Evolutionary conservation across 2,113 vertebrate genomes (phyloP).

Genomic region (Pterocles burchelli): DNA sequence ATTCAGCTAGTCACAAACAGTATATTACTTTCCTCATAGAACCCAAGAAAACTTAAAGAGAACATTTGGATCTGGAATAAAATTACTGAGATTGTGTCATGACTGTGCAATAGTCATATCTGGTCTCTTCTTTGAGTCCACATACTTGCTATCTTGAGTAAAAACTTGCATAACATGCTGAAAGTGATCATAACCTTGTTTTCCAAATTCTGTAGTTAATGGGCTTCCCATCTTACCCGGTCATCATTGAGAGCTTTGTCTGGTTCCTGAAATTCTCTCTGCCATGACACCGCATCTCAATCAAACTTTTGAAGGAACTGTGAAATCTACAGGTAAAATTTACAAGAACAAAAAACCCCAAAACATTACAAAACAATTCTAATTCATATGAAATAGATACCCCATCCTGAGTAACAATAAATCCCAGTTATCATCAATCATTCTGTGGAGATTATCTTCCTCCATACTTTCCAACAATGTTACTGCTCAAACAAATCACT

Average conservation of each 20-base stretch:
- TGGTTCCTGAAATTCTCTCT: background rate
- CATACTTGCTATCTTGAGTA: background rate
- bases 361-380: background rate
- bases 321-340: background rate
- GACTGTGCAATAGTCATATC: background rate
- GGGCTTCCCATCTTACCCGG: background rate
- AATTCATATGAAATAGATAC: background rate
- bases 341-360: rapidly evolving
- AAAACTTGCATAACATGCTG: background rate
- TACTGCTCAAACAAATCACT: background rate
- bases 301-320: background rate
- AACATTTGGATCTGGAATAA: background rate
- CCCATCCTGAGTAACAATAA: background rate
- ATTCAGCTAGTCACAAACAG: background rate
- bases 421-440: rapidly evolving
- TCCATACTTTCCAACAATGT: background rate
- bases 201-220: background rate
- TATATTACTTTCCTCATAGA: background rate
- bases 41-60: background rate
- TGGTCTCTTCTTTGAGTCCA: background rate
- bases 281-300: too few relatives aligned
- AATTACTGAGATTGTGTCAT: background rate
- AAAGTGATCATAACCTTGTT: background rate
- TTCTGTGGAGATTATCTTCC: background rate
- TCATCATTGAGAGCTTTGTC: background rate